phyloP scores from a whole-genome alignment of 2,113 vertebrate species.

The Brachypteracias leptosomus region DNA sequence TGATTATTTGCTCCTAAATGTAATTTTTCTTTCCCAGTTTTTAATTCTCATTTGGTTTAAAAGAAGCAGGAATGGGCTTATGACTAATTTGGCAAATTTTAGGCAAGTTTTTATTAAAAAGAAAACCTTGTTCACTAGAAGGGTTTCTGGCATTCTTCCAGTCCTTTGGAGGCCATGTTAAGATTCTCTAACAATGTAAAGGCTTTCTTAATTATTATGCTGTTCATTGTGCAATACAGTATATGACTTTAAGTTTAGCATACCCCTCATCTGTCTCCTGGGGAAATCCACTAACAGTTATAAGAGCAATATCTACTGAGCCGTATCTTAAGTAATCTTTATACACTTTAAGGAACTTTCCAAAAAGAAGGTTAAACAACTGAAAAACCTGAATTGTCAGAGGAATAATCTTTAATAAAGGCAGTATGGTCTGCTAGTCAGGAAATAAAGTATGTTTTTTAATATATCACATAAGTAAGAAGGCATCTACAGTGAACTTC shows the following conservation, averaged over 20 bases:
- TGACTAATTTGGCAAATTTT: background rate
- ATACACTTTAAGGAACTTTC: background rate
- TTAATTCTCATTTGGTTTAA: conserved; percentile 2
- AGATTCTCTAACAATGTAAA: background rate
- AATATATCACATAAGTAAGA: background rate
- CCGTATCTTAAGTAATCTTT: background rate
- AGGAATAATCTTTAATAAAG: conserved; percentile 33
- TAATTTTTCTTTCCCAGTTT: background rate
- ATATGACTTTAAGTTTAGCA: background rate
- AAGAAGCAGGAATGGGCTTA: background rate
- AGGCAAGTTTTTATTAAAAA: background rate
- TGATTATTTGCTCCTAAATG: background rate
- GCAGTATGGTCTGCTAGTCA: background rate
- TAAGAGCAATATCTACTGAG: background rate
- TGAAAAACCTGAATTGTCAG: background rate
- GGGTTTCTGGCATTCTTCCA: background rate
- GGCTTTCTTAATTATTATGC: background rate
- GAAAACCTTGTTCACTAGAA: background rate
- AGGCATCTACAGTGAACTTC: background rate
- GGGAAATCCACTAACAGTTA: background rate
- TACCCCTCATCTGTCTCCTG: background rate
- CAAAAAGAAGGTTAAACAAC: background rate
- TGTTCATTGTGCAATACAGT: background rate
- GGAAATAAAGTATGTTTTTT: background rate
- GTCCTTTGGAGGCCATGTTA: background rate